A percentile compares a stretch with the other conserved stretches of the same genome.
Conservation (phyloP, 2,888 invertebrate genomes). For the Drosophila bunnanda region DNA sequence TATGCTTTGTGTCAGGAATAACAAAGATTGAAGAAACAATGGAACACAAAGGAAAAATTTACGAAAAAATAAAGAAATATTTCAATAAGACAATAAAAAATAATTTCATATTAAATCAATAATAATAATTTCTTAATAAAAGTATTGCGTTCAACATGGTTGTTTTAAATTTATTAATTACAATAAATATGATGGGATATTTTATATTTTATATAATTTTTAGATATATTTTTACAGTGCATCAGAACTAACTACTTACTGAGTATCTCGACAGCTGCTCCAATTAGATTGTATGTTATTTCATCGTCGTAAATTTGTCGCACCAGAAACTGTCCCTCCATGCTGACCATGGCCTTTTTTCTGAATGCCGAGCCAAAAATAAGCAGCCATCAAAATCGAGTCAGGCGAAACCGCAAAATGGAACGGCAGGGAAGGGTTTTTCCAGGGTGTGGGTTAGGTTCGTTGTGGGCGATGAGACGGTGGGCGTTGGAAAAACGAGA, state of each 20-base stretch:
- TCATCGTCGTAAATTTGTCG: conserved; percentile 98
- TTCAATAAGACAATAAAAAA: neutral
- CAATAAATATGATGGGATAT: neutral
- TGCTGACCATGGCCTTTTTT: conserved; percentile 95
- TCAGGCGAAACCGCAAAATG: conserved; percentile 51
- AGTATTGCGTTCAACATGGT: fast-evolving
- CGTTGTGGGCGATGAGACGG: neutral
- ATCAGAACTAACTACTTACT: conserved; percentile 87
- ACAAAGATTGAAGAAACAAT: neutral
- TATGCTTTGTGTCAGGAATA: neutral
- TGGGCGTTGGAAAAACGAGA: conserved; percentile 4
- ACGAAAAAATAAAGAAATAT: neutral
- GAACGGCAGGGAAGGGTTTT: conserved; percentile 36
- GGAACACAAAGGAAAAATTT: neutral
- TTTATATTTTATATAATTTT: neutral
- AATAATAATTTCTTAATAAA: neutral
- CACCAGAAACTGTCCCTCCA: conserved; percentile 98
- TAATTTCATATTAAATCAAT: neutral
- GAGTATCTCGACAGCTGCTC: conserved; percentile 95
- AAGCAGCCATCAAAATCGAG: conserved; percentile 54
- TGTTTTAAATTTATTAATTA: no score
- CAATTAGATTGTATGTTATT: conserved; percentile 96
- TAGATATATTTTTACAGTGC: neutral
- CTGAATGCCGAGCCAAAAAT: conserved; percentile 85
- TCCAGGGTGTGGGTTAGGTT: conserved; percentile 1